Percentiles rank a stretch among this genome's conserved stretches.
These are phyloP conservation scores for Athalia rosae DNA, from an alignment of 2,888 invertebrate genomes.

Conservation along the genomic window DNA sequence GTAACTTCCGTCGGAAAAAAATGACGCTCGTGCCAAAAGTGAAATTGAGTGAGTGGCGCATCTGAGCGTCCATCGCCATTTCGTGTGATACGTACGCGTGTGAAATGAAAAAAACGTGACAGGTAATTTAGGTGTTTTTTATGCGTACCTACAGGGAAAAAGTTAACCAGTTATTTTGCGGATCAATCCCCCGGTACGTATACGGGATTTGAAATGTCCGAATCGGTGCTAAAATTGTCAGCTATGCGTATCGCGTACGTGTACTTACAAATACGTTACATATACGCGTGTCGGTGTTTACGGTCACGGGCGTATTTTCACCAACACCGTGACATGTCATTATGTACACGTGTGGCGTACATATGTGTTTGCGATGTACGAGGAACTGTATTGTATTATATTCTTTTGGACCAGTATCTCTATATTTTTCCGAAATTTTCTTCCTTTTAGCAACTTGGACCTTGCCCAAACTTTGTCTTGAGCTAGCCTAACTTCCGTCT, in stretches of 20 bases:
- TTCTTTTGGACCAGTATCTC: slow-evolving; percentile 44
- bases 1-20: too few species aligned
- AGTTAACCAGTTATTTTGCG: slow-evolving; percentile 13
- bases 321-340: neutral
- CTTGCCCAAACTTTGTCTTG: slow-evolving; percentile 65
- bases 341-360: neutral
- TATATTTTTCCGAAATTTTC: slow-evolving; percentile 65
- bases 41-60: neutral
- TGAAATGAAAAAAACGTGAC: neutral
- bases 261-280: neutral
- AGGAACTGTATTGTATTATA: slow-evolving; percentile 34
- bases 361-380: neutral
- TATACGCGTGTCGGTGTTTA: too few species aligned
- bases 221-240: slow-evolving; percentile 18
- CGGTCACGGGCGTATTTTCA: too few species aligned
- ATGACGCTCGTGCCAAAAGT: too few species aligned
- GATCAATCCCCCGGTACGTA: neutral
- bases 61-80: slow-evolving; percentile 18
- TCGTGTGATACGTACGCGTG: slow-evolving; percentile 9
- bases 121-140: neutral
- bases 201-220: neutral
- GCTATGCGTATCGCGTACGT: neutral
- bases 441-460: slow-evolving; percentile 70
- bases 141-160: neutral
- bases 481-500: slow-evolving; percentile 68